Conservation (phyloP, 2,888 invertebrate species). For the Luperina nickerlii region DNA sequence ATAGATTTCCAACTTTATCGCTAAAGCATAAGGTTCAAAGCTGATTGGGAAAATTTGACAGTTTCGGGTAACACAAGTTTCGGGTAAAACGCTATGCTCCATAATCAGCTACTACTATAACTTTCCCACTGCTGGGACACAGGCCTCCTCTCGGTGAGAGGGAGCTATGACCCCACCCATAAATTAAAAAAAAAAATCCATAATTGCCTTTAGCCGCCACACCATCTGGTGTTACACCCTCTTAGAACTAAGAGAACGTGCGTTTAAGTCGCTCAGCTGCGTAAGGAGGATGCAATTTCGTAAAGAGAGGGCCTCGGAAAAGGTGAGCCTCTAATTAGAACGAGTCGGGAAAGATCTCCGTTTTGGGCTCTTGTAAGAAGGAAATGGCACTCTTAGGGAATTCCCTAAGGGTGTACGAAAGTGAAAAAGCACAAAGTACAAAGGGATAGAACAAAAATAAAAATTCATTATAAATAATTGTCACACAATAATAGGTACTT, state of each 20-base stretch:
- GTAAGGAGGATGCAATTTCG: constrained; percentile 54
- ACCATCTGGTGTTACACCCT: constrained; percentile 32
- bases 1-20: too few relatives aligned
- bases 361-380: constrained; percentile 12
- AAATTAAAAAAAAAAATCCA: too few relatives aligned
- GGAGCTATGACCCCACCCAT: neutral
- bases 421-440: neutral
- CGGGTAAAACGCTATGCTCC: neutral
- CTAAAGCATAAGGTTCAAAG: too few relatives aligned
- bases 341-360: neutral
- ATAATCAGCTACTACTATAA: neutral
- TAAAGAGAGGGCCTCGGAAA: constrained; percentile 31
- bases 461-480: neutral
- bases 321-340: constrained; percentile 47
- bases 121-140: neutral
- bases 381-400: constrained; percentile 1
- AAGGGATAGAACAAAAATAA: neutral
- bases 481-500: neutral
- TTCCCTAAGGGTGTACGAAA: neutral
- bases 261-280: constrained; percentile 41
- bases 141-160: neutral
- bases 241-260: constrained; percentile 15
- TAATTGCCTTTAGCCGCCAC: constrained; percentile 8
- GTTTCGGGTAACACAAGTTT: too few relatives aligned
- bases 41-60: too few relatives aligned